Percentiles rank a stretch among this genome's conserved stretches.
Conservation (phyloP, 2,113 vertebrate genomes). For the Sylvietta virens region DNA sequence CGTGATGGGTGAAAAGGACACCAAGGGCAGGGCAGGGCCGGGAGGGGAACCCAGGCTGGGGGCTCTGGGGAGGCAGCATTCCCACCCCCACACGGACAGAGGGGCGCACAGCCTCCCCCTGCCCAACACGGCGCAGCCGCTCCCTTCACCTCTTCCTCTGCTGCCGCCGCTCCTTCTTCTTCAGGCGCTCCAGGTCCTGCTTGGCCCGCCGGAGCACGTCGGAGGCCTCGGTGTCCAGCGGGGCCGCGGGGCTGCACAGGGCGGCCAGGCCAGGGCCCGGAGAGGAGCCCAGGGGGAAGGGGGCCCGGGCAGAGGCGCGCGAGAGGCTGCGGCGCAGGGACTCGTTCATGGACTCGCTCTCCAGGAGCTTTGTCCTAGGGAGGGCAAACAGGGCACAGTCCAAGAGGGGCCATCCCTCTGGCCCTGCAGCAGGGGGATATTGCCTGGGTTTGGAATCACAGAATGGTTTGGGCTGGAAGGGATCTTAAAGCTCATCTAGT, state of each 20-base stretch:
- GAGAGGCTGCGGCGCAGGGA: conserved; percentile 84
- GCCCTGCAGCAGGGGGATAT: neutral
- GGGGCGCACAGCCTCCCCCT: accelerated
- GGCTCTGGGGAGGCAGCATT: neutral
- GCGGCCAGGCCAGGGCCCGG: conserved; percentile 59
- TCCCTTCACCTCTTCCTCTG: conserved; percentile 81
- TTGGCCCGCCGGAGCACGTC: conserved; percentile 89
- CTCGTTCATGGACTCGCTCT: conserved; percentile 97
- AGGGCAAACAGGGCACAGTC: neutral
- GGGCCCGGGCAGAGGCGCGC: conserved; percentile 74
- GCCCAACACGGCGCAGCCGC: neutral
- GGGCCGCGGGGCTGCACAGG: conserved; percentile 66
- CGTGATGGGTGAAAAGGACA: neutral
- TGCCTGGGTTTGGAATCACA: neutral
- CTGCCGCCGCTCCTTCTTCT: conserved; percentile 89
- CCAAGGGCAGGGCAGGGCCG: neutral
- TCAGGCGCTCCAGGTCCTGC: conserved; percentile 89
- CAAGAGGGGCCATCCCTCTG: too few species aligned
- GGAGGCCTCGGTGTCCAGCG: conserved; percentile 83
- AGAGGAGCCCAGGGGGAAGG: conserved; percentile 63
- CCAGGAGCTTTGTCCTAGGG: conserved; percentile 87
- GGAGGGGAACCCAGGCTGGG: accelerated
- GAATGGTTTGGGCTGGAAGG: neutral
- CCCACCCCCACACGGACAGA: neutral
- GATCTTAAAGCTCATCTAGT: neutral